Evolutionary conservation across 2,797 vertebrate species (phyloP).

Genomic region (Takifugu ocellatus): DNA sequence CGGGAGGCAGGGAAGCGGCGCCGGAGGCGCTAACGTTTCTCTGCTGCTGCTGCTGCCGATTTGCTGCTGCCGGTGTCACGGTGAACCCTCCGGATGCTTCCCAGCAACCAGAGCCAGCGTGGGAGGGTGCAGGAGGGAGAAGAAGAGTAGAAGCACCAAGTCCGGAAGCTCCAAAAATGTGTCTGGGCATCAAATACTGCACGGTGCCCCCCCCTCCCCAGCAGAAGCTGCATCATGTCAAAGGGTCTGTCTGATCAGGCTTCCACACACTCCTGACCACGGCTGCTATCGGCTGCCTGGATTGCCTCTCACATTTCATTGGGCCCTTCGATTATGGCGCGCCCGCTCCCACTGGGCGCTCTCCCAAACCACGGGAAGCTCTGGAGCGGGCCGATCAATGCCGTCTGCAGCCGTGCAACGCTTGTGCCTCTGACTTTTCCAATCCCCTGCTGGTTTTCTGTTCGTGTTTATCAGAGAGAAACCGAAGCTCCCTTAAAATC

Average conservation of each 20-base stretch:
- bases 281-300: slow-evolving; percentile 47
- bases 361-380: slow-evolving; percentile 31
- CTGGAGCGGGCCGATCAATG: slow-evolving; percentile 52
- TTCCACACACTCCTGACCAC: slow-evolving; percentile 11
- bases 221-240: neutral
- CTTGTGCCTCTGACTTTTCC: slow-evolving; percentile 8
- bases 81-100: neutral
- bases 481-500: neutral
- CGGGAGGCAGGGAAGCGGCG: slow-evolving; percentile 38
- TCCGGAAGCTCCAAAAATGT: too few relatives aligned
- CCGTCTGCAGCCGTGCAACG: slow-evolving; percentile 18
- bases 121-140: too few relatives aligned
- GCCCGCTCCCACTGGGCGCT: slow-evolving; percentile 26
- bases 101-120: too few relatives aligned
- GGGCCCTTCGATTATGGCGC: slow-evolving; percentile 52
- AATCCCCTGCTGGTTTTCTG: slow-evolving; percentile 18
- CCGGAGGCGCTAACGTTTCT: slow-evolving; percentile 34
- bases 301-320: slow-evolving; percentile 70
- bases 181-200: too few relatives aligned
- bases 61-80: slow-evolving; percentile 5
- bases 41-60: slow-evolving; percentile 7
- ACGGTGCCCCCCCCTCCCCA: neutral
- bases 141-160: too few relatives aligned
- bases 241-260: neutral
- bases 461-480: neutral